phyloP scores from a whole-genome alignment of 2,113 vertebrate species.

The Abramis brama region DNA sequence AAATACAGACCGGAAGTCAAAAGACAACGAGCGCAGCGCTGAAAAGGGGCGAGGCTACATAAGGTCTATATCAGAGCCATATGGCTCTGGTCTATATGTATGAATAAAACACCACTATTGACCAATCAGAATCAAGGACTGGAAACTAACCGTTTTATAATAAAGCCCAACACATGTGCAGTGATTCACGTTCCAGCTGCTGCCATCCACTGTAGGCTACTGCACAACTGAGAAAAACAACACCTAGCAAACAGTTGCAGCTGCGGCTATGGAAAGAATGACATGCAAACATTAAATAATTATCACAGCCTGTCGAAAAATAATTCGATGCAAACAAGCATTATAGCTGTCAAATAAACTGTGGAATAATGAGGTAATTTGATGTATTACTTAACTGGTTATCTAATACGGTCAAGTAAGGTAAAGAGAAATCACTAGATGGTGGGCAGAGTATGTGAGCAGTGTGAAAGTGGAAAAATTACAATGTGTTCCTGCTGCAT shows the following conservation, averaged over 20 bases:
- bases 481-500: neutral
- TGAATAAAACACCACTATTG: too few species aligned
- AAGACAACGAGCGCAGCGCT: too few species aligned
- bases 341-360: neutral
- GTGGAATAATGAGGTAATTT: neutral
- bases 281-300: conserved; percentile 4
- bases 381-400: neutral
- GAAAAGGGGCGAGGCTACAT: too few species aligned
- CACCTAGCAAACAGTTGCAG: conserved; percentile 5
- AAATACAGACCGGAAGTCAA: too few species aligned
- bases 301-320: conserved; percentile 16
- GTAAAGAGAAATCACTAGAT: neutral
- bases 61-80: too few species aligned
- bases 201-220: neutral
- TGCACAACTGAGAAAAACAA: neutral
- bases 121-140: too few species aligned
- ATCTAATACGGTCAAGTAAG: neutral
- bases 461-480: neutral
- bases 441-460: neutral
- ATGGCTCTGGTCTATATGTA: too few species aligned
- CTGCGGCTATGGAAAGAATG: conserved; percentile 44
- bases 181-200: neutral
- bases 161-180: conserved; percentile 3
- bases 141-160: neutral
- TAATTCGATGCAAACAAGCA: neutral